Evolutionary conservation across 2,797 vertebrate genomes (phyloP).

Genomic region (Sorex maritimensis): DNA sequence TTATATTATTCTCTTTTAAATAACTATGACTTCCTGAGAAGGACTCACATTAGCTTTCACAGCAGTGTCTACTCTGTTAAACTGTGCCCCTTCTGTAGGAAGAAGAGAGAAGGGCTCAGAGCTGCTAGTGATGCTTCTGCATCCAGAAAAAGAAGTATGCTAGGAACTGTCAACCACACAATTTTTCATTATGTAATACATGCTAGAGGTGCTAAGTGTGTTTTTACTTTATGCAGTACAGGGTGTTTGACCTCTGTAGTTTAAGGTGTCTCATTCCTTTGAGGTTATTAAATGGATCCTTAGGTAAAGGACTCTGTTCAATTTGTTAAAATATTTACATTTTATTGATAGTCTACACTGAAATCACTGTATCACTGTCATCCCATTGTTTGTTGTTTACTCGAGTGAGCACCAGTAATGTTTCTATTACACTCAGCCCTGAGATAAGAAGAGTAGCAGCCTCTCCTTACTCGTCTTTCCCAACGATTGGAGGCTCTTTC

Average conservation of each 20-base stretch:
- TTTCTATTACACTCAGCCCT: too few relatives aligned
- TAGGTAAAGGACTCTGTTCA: not conserved
- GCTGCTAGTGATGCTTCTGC: not conserved
- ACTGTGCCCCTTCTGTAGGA: not conserved
- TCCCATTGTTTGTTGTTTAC: too few relatives aligned
- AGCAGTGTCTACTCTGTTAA: not conserved
- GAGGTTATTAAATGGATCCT: not conserved
- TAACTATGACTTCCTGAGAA: slow-evolving; percentile 29
- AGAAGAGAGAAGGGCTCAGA: not conserved
- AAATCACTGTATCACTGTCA: not conserved
- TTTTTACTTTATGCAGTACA: not conserved
- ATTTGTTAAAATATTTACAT: not conserved
- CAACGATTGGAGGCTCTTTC: too few relatives aligned
- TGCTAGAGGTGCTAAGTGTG: not conserved
- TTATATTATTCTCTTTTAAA: not conserved
- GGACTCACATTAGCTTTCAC: not conserved
- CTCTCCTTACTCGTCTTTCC: too few relatives aligned
- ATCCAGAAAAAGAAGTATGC: not conserved
- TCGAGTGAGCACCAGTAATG: too few relatives aligned
- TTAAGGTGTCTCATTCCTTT: slow-evolving; percentile 15
- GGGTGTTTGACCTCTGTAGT: not conserved
- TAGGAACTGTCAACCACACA: not conserved
- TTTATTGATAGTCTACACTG: not conserved
- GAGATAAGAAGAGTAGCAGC: too few relatives aligned
- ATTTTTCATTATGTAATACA: not conserved